A percentile compares a stretch with the other conserved stretches of the same genome.
Evolutionary conservation across 2,113 vertebrate genomes (phyloP).

Genomic region (Mobula hypostoma): DNA sequence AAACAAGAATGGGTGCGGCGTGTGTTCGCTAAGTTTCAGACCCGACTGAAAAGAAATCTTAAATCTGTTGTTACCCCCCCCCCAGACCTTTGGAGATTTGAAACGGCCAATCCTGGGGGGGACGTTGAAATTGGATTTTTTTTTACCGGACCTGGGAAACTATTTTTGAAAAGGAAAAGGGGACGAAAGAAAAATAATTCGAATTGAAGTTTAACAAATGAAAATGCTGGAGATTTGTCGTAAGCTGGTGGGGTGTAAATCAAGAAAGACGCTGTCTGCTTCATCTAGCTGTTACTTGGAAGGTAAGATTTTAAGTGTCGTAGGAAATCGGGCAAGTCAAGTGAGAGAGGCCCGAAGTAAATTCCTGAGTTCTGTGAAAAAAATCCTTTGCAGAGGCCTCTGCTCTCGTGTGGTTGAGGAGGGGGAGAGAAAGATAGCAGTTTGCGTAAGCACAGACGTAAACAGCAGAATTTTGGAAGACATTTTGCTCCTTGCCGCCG

Average conservation of each 20-base stretch:
- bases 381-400: slow-evolving; percentile 32
- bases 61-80: neutral
- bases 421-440: slow-evolving; percentile 21
- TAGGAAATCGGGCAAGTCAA: neutral
- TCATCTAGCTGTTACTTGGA: slow-evolving; percentile 95
- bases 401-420: slow-evolving; percentile 23
- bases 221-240: slow-evolving; percentile 99
- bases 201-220: slow-evolving; percentile 66
- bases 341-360: slow-evolving; percentile 31
- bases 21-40: neutral
- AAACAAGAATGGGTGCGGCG: slow-evolving; percentile 19
- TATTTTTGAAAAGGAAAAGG: neutral
- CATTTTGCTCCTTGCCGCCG: slow-evolving; percentile 22
- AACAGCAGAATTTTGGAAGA: slow-evolving; percentile 22
- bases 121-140: neutral
- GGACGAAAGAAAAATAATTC: slow-evolving; percentile 43
- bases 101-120: neutral
- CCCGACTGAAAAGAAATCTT: neutral
- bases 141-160: neutral
- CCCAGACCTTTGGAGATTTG: neutral
- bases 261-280: slow-evolving; percentile 92
- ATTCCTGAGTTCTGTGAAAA: neutral
- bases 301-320: slow-evolving; percentile 65
- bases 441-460: slow-evolving; percentile 1
- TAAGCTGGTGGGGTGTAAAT: slow-evolving; percentile 98